These are phyloP conservation scores for Oscheius sp. DNA, from an alignment of 2,888 invertebrate genomes.

Conservation along the genomic window DNA sequence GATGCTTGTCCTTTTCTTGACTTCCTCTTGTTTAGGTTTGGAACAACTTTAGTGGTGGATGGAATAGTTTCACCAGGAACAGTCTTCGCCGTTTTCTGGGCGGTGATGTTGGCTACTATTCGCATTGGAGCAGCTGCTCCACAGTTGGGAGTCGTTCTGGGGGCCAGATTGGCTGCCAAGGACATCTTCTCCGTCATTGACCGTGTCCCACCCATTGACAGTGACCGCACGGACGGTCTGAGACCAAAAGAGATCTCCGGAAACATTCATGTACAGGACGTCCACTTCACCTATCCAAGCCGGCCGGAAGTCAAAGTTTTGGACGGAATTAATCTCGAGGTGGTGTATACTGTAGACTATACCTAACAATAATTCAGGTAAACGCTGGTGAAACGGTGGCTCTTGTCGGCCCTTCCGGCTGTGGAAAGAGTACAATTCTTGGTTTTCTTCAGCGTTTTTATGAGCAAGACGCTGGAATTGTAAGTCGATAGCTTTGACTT, in stretches of 20 bases:
- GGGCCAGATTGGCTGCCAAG: slow-evolving; percentile 84
- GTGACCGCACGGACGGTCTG: slow-evolving; percentile 74
- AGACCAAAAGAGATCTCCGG: slow-evolving; percentile 74
- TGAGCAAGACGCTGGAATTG: slow-evolving; percentile 56
- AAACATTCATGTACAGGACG: slow-evolving; percentile 74
- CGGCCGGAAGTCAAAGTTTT: slow-evolving; percentile 73
- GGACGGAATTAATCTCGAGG: slow-evolving; percentile 60
- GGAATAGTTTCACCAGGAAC: slow-evolving; percentile 61
- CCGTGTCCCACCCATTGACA: slow-evolving; percentile 54
- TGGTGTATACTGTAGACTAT: neutral
- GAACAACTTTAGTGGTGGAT: slow-evolving; percentile 52
- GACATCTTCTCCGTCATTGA: slow-evolving; percentile 76
- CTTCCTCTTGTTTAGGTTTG: slow-evolving; percentile 51
- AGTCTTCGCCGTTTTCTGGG: slow-evolving; percentile 68
- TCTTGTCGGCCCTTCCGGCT: slow-evolving; percentile 67
- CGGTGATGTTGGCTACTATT: slow-evolving; percentile 73
- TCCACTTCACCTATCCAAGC: slow-evolving; percentile 75
- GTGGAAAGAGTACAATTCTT: slow-evolving; percentile 66
- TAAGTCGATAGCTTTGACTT: slow-evolving; percentile 19
- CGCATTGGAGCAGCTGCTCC: slow-evolving; percentile 85
- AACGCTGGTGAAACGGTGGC: slow-evolving; percentile 63
- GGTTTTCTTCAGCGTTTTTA: slow-evolving; percentile 64
- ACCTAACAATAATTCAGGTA: slow-evolving; percentile 28
- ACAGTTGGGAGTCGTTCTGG: slow-evolving; percentile 84
- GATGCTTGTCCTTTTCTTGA: neutral